Percentiles rank a stretch among this genome's conserved stretches.
phyloP scores from a whole-genome alignment of 2,888 invertebrate species.

The Stratiomys singularior region DNA sequence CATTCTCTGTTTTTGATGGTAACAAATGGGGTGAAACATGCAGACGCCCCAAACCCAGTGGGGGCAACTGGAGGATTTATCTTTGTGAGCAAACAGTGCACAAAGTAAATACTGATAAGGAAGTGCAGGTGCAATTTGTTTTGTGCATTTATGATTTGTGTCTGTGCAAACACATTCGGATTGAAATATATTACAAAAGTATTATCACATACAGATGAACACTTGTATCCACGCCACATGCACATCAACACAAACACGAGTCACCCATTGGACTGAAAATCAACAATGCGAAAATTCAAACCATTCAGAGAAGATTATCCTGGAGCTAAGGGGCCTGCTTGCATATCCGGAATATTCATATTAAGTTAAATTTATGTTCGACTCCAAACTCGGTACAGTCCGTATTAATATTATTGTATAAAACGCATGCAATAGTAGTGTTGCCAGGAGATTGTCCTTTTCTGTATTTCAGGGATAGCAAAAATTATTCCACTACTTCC shows the following conservation, averaged over 20 bases:
- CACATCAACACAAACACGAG: neutral
- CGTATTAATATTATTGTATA: conserved; percentile 5
- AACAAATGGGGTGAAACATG: conserved; percentile 22
- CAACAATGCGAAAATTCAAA: conserved; percentile 30
- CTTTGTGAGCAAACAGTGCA: conserved; percentile 30
- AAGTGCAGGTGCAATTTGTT: conserved; percentile 42
- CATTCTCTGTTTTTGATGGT: conserved; percentile 7
- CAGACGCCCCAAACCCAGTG: conserved; percentile 11
- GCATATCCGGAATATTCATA: neutral
- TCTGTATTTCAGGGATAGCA: neutral
- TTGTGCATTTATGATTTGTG: conserved; percentile 37
- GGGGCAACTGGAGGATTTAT: conserved; percentile 19
- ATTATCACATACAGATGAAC: neutral
- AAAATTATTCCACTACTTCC: no score
- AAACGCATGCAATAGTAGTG: neutral
- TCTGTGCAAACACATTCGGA: conserved; percentile 32
- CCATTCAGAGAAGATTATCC: conserved; percentile 21
- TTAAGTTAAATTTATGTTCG: conserved; percentile 36
- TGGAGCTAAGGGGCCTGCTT: conserved; percentile 5
- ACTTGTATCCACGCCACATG: neutral
- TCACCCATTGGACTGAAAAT: neutral
- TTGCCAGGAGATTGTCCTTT: neutral
- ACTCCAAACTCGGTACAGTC: neutral
- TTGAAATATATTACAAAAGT: neutral
- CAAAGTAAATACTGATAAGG: conserved; percentile 45